Evolutionary conservation across 2,113 vertebrate species (phyloP), one percentile per base, ranked within the genome.

Genomic region (Dendrocopos noguchii): DNA sequence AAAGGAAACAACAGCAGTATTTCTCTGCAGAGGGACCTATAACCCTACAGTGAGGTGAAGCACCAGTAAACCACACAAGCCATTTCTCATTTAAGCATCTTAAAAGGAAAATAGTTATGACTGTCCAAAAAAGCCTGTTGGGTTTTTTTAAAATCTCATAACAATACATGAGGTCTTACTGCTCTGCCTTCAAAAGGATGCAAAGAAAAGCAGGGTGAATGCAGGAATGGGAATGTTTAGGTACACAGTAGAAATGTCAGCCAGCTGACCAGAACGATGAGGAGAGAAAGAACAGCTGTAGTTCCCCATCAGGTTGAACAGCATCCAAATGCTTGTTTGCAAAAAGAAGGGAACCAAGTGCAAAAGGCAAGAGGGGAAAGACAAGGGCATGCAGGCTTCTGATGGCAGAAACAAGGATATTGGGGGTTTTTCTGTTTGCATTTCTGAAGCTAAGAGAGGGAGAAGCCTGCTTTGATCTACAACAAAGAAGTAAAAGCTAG

Each of bases 271-370:
- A 90, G 79, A 80, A 68, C 1, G 4, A 61, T 4, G 74, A 87
- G 57, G 52, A 90, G 21, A n/a, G 13, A 67, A 47, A 60, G 65
- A 95, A 72, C 73, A 90, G 80, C 90, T 95, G 80, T 72, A 90
- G 83, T 15, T 5, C 22, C 72, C 47, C 65, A 27, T 29, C 1
- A 4, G 79, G 87, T 67, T 94, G 90, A 92, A 76, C 16, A 2
- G 71, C 64, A 31, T 91, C 91, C 93, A 95, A 92, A 57, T 42
- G 56, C 75, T 89, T 34, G 36, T 78, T 76, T 92, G 10, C 67
- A 77, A 70, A 87, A 84, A 44, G 15, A 79, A 87, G 56, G 18
- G 60, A 96, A 82, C 29, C 16, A 84, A 76, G 70, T 34, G 63
- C 55, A 82, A 78, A 84, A 84, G 33, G 22, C 20, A 89, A 84